Base-by-base conservation (phyloP, 2,888 invertebrate species). In the Sipunculus nudus region DNA sequence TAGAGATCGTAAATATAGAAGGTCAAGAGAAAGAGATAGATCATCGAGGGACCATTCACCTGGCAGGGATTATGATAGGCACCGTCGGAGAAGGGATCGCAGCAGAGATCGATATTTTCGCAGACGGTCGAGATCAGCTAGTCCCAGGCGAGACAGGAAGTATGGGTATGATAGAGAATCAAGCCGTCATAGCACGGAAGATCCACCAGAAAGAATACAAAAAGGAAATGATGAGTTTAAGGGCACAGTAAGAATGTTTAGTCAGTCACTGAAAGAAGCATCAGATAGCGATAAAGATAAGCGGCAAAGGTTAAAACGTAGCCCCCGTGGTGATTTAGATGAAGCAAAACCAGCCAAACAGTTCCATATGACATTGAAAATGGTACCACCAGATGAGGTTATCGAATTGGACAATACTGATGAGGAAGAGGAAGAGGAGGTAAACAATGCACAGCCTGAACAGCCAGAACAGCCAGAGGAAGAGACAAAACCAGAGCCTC, bases 31-130 rank as follows among this genome's bases (percentile, higher is more conserved):
- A 55, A 61, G 63, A 65, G 1, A 57, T 49, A 4, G 60, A 61
- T 46, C 43, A 50, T 21, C 55, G 80, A 77, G 61, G 86, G 85
- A 67, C 86, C n/a, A n/a, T n/a, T n/a, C n/a, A n/a, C n/a, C n/a
- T n/a, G n/a, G n/a, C n/a, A n/a, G n/a, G n/a, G n/a, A n/a, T n/a
- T n/a, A n/a, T n/a, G n/a, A n/a, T n/a, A n/a, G n/a, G n/a, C n/a
- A n/a, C n/a, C n/a, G n/a, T 47, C 84, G 46, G 85, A 85, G 68
- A 73, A 56, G 84, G 38, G 81, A 80, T 53, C 45, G 21, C 58
- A 50, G 23, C 10, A 58, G 53, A 52, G 41, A 54, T n/a, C 61
- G 19, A 48, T 53, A 21, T 56, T 38, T 21, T 45, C 63, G 67
- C 50, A 68, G 70, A 53, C 56, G 67, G 19, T 73, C 73, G 13